These are phyloP conservation scores for Vimba vimba DNA, from an alignment of 2,113 vertebrate genomes.

Conservation along the genomic window DNA sequence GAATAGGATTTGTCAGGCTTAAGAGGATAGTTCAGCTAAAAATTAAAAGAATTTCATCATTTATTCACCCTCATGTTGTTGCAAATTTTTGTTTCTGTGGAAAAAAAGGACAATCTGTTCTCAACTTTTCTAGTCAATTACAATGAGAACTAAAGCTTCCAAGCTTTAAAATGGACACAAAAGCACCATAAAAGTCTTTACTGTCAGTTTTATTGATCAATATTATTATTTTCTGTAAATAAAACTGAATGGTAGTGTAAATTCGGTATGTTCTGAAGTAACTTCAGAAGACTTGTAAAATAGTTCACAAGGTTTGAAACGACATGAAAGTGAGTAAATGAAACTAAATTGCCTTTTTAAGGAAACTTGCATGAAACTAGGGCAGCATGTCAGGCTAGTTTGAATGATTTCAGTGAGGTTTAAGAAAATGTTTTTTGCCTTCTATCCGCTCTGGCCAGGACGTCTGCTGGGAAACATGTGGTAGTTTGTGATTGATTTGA, in stretches of 20 bases:
- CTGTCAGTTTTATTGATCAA: too few species aligned
- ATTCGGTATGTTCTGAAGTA: too few species aligned
- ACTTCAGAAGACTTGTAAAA: too few species aligned
- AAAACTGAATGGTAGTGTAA: too few species aligned
- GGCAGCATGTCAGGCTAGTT: not conserved
- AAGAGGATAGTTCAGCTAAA: constrained; percentile 17
- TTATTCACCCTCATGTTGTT: not conserved
- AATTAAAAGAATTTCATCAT: not conserved
- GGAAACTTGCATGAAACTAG: not conserved
- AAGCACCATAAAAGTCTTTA: too few species aligned
- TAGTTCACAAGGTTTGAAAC: not conserved
- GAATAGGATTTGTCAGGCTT: not conserved
- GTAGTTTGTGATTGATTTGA: constrained; percentile 34
- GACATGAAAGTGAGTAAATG: not conserved
- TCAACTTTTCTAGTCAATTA: not conserved
- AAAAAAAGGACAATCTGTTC: not conserved
- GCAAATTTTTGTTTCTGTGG: not conserved
- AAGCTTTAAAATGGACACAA: not conserved
- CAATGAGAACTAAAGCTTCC: not conserved
- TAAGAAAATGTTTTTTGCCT: constrained; percentile 12
- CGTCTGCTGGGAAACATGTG: constrained; percentile 27
- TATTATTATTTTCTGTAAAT: too few species aligned
- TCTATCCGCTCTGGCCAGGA: not conserved
- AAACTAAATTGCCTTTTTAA: not conserved
- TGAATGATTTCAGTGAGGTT: constrained; percentile 2